phyloP scores from a whole-genome alignment of 2,113 vertebrate genomes.

The Quiscalus mexicanus region DNA sequence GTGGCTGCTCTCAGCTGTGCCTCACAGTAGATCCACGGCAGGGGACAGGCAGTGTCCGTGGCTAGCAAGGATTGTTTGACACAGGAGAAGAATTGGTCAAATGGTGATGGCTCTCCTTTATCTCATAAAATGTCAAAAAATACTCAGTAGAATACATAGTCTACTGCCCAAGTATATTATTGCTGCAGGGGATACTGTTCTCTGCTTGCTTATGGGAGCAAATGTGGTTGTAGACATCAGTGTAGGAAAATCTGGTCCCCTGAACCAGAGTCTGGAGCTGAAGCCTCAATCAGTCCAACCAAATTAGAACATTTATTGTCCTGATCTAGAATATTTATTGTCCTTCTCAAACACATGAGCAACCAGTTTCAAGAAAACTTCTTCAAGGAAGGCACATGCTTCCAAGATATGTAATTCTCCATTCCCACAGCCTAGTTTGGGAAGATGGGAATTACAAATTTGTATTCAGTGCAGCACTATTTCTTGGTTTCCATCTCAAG shows the following conservation, averaged over 20 bases:
- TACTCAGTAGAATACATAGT: background rate
- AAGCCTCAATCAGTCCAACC: background rate
- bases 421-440: background rate
- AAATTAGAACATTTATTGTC: background rate
- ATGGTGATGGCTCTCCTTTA: background rate
- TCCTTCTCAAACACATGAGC: background rate
- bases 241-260: background rate
- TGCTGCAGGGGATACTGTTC: background rate
- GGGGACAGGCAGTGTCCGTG: background rate
- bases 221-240: background rate
- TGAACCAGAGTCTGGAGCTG: background rate
- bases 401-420: background rate
- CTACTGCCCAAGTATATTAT: background rate
- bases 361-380: background rate
- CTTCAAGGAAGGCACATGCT: background rate
- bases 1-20: background rate
- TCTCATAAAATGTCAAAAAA: background rate
- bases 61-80: background rate
- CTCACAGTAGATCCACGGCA: background rate
- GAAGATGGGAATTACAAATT: background rate
- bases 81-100: background rate
- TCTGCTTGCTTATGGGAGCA: fast-evolving
- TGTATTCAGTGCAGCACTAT: background rate
- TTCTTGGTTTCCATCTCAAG: background rate
- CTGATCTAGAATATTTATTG: background rate